Conservation (phyloP, 2,797 vertebrate species). For the Chelon labrosus region DNA sequence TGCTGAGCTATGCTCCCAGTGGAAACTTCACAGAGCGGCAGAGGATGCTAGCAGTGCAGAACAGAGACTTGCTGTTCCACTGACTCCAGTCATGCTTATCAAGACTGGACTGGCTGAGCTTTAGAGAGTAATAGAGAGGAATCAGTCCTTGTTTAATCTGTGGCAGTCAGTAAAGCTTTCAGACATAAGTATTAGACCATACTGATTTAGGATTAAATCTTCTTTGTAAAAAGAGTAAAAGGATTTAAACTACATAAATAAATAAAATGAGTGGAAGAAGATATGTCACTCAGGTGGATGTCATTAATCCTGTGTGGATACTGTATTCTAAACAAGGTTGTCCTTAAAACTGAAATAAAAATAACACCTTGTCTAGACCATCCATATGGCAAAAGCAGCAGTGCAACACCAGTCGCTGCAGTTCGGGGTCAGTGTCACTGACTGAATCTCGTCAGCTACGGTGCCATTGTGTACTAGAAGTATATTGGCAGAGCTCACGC, state of each 20-base stretch:
- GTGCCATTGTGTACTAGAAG: not conserved
- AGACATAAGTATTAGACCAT: conserved; percentile 11
- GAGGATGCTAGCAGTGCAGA: conserved; percentile 65
- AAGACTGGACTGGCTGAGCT: conserved; percentile 61
- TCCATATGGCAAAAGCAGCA: not conserved
- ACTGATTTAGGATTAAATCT: conserved; percentile 14
- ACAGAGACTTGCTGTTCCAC: conserved; percentile 74
- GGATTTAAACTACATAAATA: not conserved
- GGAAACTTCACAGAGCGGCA: conserved; percentile 58
- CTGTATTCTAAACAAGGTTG: not conserved
- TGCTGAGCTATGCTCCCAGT: conserved; percentile 68
- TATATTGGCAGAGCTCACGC: not conserved
- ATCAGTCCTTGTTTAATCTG: conserved; percentile 39
- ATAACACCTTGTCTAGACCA: not conserved
- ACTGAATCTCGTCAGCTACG: not conserved
- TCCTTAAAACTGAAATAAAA: conserved; percentile 5
- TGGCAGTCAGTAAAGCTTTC: conserved; percentile 33
- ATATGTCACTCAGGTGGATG: not conserved
- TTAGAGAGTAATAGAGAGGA: conserved; percentile 47
- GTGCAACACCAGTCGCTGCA: no score
- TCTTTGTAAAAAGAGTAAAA: conserved; percentile 23
- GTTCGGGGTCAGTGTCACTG: no score
- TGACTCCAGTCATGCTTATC: conserved; percentile 72
- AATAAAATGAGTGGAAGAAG: not conserved
- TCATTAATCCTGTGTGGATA: conserved; percentile 10